Percentiles rank a stretch among this genome's conserved stretches.
These are phyloP conservation scores for Danio tinwini DNA, from an alignment of 2,797 vertebrate species.

Conservation along the genomic window DNA sequence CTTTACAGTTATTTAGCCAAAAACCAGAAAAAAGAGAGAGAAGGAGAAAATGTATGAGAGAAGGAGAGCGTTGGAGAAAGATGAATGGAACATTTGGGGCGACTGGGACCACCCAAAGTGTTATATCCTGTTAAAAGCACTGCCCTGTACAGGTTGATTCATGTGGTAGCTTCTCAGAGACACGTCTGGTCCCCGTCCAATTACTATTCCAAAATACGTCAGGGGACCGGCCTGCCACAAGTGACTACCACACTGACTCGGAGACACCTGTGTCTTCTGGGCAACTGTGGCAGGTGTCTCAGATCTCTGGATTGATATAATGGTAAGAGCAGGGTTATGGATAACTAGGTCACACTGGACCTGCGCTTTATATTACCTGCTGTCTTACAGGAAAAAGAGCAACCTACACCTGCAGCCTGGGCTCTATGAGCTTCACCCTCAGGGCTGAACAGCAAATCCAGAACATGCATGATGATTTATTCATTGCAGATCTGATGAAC, in stretches of 20 bases:
- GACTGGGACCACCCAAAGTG: conserved; percentile 63
- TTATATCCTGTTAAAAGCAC: conserved; percentile 69
- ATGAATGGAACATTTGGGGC: conserved; percentile 32
- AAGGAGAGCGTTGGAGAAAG: conserved; percentile 16
- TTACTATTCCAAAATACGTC: conserved; percentile 81
- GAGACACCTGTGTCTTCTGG: conserved; percentile 76
- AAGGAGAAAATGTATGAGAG: conserved; percentile 11
- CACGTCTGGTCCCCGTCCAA: conserved; percentile 78
- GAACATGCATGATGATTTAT: conserved; percentile 37
- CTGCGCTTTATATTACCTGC: conserved; percentile 61
- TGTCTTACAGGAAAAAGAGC: conserved; percentile 42
- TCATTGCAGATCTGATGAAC: conserved; percentile 4
- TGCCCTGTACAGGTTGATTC: conserved; percentile 78
- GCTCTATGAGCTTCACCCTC: not conserved
- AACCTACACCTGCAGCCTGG: conserved; percentile 14
- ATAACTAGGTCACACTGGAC: conserved; percentile 76
- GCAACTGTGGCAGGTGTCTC: conserved; percentile 68
- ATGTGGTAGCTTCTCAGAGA: conserved; percentile 75
- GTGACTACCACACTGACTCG: conserved; percentile 58
- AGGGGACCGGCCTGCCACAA: conserved; percentile 70
- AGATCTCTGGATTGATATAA: conserved; percentile 68
- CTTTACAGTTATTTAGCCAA: not conserved
- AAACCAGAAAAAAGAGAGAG: conserved; percentile 10
- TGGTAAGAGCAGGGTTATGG: conserved; percentile 63
- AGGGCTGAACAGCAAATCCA: conserved; percentile 40